A percentile compares a stretch with the other conserved stretches of the same genome.
Conservation (phyloP, 2,888 invertebrate species). For the Augiades crinisus region DNA sequence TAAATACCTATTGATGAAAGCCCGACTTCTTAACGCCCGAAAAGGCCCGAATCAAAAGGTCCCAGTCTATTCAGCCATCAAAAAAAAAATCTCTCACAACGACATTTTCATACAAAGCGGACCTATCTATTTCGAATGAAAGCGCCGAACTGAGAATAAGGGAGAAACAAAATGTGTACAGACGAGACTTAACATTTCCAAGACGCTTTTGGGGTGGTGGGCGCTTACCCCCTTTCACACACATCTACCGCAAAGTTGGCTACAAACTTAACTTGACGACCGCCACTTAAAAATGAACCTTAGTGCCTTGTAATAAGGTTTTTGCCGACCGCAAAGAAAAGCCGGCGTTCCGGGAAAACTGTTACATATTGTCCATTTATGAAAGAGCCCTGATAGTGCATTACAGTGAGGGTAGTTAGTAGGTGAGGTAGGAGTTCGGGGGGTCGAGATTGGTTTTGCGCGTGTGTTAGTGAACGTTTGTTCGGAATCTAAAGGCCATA, state of each 20-base stretch:
- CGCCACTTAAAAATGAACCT: constrained; percentile 36
- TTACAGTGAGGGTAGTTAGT: constrained; percentile 33
- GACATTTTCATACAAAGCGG: constrained; percentile 38
- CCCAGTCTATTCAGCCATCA: constrained; percentile 22
- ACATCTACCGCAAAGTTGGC: constrained; percentile 38
- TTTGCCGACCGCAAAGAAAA: constrained; percentile 20
- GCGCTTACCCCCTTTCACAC: constrained; percentile 31
- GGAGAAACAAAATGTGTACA: constrained; percentile 72
- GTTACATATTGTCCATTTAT: constrained; percentile 51
- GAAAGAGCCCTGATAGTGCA: constrained; percentile 55
- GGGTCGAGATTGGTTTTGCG: constrained; percentile 37
- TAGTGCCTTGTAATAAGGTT: constrained; percentile 23
- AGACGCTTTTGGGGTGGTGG: constrained; percentile 55
- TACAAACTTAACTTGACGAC: constrained; percentile 30
- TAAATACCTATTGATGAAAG: too few relatives aligned
- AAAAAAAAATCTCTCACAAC: constrained; percentile 31
- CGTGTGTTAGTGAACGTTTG: constrained; percentile 44
- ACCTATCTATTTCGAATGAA: constrained; percentile 55
- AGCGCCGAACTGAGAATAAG: constrained; percentile 56
- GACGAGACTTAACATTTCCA: constrained; percentile 72
- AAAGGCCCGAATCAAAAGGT: constrained; percentile 22
- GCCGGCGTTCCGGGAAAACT: constrained; percentile 33
- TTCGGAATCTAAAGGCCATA: constrained; percentile 51
- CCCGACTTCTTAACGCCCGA: constrained; percentile 16
- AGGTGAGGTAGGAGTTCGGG: constrained; percentile 31